These are phyloP conservation scores for Phacellophora camtschatica DNA, from an alignment of 30 jellyfish, hydroid and myxozoan genomes.

Conservation along the genomic window DNA sequence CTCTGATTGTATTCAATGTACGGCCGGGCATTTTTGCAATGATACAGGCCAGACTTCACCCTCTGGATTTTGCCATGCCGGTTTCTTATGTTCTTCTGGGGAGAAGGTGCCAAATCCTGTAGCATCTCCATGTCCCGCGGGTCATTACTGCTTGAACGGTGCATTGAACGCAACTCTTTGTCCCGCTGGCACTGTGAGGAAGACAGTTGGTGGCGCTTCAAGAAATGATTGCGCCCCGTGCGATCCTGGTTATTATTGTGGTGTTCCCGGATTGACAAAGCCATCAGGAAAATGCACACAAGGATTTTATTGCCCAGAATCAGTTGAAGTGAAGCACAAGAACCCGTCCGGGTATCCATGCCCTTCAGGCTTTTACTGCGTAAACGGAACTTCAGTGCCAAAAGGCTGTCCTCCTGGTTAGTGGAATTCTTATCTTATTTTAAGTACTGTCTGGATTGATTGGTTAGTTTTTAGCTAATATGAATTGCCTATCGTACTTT, in stretches of 20 bases:
- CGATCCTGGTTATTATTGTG: slow-evolving; percentile 88
- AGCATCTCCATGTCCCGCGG: slow-evolving; percentile 81
- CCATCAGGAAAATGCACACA: slow-evolving; percentile 84
- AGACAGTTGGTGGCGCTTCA: slow-evolving; percentile 77
- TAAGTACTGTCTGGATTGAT: no score
- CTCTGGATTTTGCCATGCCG: slow-evolving; percentile 81
- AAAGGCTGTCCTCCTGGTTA: slow-evolving; percentile 91
- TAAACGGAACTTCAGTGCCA: slow-evolving; percentile 86
- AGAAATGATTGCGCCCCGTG: slow-evolving; percentile 85
- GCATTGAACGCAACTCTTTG: slow-evolving; percentile 68
- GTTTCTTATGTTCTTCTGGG: slow-evolving; percentile 71
- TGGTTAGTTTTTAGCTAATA: no score
- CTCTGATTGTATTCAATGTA: slow-evolving; percentile 75
- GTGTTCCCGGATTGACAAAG: slow-evolving; percentile 62
- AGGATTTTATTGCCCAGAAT: slow-evolving; percentile 94
- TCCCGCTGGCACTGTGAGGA: slow-evolving; percentile 93
- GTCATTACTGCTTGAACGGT: slow-evolving; percentile 79
- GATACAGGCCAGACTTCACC: slow-evolving; percentile 74
- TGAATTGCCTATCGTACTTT: no score
- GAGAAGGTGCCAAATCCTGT: slow-evolving; percentile 81
- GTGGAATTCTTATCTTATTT: no score
- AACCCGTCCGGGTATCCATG: slow-evolving; percentile 80
- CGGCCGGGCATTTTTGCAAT: slow-evolving; percentile 85
- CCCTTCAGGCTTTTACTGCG: slow-evolving; percentile 83
- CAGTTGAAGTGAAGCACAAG: slow-evolving; percentile 23